Evolutionary conservation across 2,797 vertebrate genomes (phyloP).

Genomic region (Ptychadena robeensis): DNA sequence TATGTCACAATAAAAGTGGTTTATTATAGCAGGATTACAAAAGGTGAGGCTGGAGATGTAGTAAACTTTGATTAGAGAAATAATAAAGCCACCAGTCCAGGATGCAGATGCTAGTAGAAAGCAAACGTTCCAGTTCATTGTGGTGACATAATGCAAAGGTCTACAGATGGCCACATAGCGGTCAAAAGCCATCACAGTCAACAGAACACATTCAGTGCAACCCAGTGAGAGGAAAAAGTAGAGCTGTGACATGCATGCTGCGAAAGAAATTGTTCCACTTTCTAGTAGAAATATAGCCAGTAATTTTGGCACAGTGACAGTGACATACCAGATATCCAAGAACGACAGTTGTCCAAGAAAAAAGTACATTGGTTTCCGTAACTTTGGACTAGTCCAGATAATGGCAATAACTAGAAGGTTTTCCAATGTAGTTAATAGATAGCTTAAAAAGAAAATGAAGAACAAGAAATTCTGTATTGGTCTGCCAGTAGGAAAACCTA

Average conservation of each 20-base stretch:
- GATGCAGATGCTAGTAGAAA: slow-evolving; percentile 40
- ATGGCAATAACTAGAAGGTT: slow-evolving; percentile 51
- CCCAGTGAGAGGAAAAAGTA: slow-evolving; percentile 65
- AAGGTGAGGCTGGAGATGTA: slow-evolving; percentile 34
- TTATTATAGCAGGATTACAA: slow-evolving; percentile 31
- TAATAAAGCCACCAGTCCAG: slow-evolving; percentile 47
- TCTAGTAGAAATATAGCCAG: slow-evolving; percentile 60
- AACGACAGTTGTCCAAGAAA: slow-evolving; percentile 62
- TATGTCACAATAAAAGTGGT: slow-evolving; percentile 47
- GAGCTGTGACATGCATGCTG: slow-evolving; percentile 64
- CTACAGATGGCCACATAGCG: slow-evolving; percentile 59
- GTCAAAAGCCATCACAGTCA: slow-evolving; percentile 66
- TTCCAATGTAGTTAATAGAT: slow-evolving; percentile 40
- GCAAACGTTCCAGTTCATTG: slow-evolving; percentile 51
- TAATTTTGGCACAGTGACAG: slow-evolving; percentile 55
- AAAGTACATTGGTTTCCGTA: slow-evolving; percentile 62
- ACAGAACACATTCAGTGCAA: slow-evolving; percentile 62
- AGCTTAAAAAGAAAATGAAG: slow-evolving; percentile 48
- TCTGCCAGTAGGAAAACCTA: slow-evolving; percentile 45
- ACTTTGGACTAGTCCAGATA: slow-evolving; percentile 28
- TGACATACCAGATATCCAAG: slow-evolving; percentile 60
- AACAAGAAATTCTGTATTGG: slow-evolving; percentile 33
- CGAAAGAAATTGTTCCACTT: slow-evolving; percentile 61
- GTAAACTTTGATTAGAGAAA: slow-evolving; percentile 48
- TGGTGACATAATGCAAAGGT: slow-evolving; percentile 49